Base-by-base conservation (phyloP, 2,888 invertebrate species). In the Lissonota sp. region DNA sequence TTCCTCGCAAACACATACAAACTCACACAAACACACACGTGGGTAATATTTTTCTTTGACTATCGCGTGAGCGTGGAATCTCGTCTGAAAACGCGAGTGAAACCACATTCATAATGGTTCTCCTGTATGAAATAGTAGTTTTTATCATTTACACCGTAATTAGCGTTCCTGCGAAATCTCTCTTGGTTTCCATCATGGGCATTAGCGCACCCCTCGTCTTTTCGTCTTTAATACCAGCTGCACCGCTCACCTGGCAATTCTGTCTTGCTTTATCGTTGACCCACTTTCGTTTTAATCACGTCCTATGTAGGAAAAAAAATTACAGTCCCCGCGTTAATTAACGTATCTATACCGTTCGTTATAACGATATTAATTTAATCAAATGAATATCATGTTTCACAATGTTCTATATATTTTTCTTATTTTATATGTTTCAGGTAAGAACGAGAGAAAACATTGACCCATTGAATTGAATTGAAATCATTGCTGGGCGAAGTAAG, bases 61-160 rank as follows among this genome's bases (percentile, higher is more conserved):
- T 82, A 85, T 86, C 84, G 83, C 85, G 84, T 78, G 83, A 83
- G 60, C 75, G 51, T 70, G 77, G 74, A 77, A 76, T 72, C 74
- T 71, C 66, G 75, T 55, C 63, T 51, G 63, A 58, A 26, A 75
- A 72, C 62, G 55, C 39, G 55, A 63, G 57, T 39, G 57, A 60
- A 64, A 55, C 44, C 53, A 53, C 58, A 42, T 67, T 64, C 57
- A 66, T 60, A 77, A 77, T 62, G 66, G 66, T 76, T 49, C 71
- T 79, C 49, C 73, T 53, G 26, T 26, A 76, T 74, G 75, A 82
- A 81, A 83, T 82, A 78, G 60, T 60, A 55, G 58, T 69, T 85
- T 86, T 88, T 85, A 86, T 86, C 87, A 86, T 86, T 87, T 84
- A 75, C 84, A 80, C 81, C 73, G 85, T 86, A 89, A 88, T 88